Evolutionary conservation across 2,113 vertebrate species (phyloP).

Genomic region (Catagonus wagneri): DNA sequence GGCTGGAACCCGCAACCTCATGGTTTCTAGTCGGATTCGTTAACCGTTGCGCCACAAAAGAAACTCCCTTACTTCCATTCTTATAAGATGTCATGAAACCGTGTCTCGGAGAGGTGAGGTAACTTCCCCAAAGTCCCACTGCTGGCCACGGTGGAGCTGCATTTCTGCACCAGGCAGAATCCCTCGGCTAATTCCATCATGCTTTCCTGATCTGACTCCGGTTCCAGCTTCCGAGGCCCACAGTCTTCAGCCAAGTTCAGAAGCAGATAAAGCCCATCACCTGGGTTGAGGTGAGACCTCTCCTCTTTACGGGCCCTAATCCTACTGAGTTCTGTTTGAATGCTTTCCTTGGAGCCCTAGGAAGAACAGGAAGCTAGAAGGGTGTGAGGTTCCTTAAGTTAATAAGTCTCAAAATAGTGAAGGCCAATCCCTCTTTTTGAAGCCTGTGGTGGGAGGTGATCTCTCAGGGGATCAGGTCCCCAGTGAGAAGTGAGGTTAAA

Average conservation of each 20-base stretch:
- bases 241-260: background rate
- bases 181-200: background rate
- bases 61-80: background rate
- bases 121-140: background rate
- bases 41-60: too few species aligned
- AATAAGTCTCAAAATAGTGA: constrained; percentile 22
- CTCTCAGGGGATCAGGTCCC: constrained; percentile 64
- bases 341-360: background rate
- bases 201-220: background rate
- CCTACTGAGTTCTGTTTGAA: background rate
- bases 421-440: constrained; percentile 55
- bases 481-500: constrained; percentile 72
- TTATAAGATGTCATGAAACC: background rate
- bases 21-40: too few species aligned
- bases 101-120: background rate
- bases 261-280: background rate
- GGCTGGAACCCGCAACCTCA: too few species aligned
- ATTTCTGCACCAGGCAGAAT: background rate
- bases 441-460: constrained; percentile 65
- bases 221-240: background rate
- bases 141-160: background rate
- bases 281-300: background rate
- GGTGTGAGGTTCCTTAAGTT: background rate
- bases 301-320: background rate
- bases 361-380: background rate